Percentiles rank a stretch among this genome's conserved stretches.
Conservation (phyloP, 2,888 invertebrate species). For the Lordiphosa fenestrarum region DNA sequence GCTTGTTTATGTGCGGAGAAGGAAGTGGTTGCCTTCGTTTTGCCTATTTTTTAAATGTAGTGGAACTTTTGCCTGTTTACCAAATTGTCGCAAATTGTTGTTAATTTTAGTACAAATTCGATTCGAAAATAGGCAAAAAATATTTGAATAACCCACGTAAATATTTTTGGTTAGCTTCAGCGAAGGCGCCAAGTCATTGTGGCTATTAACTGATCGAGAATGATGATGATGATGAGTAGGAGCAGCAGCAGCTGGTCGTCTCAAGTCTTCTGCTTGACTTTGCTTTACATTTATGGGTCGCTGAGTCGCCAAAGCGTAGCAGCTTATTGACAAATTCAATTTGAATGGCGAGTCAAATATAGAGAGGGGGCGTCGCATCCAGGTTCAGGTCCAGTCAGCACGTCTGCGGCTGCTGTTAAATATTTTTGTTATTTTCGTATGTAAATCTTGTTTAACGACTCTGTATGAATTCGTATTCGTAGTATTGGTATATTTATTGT, state of each 20-base stretch:
- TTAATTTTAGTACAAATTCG: slow-evolving; percentile 56
- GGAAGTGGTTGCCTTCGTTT: background rate
- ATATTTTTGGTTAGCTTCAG: slow-evolving; percentile 18
- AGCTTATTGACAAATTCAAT: slow-evolving; percentile 68
- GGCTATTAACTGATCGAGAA: slow-evolving; percentile 50
- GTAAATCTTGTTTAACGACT: slow-evolving; percentile 71
- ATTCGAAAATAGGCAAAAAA: slow-evolving; percentile 52
- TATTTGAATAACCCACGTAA: slow-evolving; percentile 54
- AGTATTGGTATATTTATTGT: slow-evolving; percentile 65
- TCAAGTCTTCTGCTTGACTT: slow-evolving; percentile 1
- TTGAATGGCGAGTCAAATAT: slow-evolving; percentile 46
- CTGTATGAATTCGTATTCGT: slow-evolving; percentile 68
- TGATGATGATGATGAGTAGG: slow-evolving; percentile 1
- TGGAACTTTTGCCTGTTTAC: slow-evolving; percentile 36
- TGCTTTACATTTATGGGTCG: slow-evolving; percentile 55
- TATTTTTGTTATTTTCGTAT: slow-evolving; percentile 67
- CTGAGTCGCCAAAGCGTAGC: slow-evolving; percentile 40
- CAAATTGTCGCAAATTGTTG: slow-evolving; percentile 43
- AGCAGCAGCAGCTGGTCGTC: slow-evolving; percentile 12
- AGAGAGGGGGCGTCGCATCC: slow-evolving; percentile 4
- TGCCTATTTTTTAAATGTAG: slow-evolving; percentile 13
- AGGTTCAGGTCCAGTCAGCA: slow-evolving; percentile 20
- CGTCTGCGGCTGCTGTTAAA: slow-evolving; percentile 44
- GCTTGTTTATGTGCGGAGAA: too few species aligned
- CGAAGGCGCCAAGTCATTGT: slow-evolving; percentile 43